Conservation (phyloP, 2,113 vertebrate species). For the Antidorcas marsupialis region DNA sequence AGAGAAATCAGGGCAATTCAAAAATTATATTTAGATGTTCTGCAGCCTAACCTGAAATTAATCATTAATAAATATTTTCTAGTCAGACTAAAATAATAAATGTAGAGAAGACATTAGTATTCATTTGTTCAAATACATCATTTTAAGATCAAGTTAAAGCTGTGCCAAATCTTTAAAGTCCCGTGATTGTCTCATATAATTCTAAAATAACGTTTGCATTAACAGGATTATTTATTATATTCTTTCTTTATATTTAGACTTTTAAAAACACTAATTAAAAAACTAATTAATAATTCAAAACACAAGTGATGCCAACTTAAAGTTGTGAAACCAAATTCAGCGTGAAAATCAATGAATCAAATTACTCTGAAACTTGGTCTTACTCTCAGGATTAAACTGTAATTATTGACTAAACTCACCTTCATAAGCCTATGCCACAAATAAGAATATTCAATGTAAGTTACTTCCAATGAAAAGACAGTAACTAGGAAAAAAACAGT, state of each 20-base stretch:
- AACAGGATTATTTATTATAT: background rate
- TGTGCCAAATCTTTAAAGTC: background rate
- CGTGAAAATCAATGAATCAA: background rate
- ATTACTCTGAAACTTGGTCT: background rate
- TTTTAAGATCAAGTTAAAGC: conserved; percentile 3
- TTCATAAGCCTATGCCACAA: background rate
- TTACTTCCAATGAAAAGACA: background rate
- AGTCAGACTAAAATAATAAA: background rate
- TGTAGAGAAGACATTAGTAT: background rate
- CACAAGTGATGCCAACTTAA: background rate
- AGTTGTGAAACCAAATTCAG: background rate
- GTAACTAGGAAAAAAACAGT: background rate
- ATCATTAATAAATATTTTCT: background rate
- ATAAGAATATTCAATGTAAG: background rate
- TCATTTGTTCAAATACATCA: background rate
- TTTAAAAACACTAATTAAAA: background rate
- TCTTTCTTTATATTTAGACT: background rate
- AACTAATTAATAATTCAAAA: background rate
- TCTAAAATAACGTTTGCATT: background rate
- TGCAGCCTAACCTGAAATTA: background rate
- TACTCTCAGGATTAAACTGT: background rate
- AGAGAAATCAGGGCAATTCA: background rate
- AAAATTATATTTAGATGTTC: background rate
- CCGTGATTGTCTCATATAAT: background rate
- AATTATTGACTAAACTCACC: background rate